Conservation (phyloP, 2,888 invertebrate genomes). For the Bombyx huttoni region DNA sequence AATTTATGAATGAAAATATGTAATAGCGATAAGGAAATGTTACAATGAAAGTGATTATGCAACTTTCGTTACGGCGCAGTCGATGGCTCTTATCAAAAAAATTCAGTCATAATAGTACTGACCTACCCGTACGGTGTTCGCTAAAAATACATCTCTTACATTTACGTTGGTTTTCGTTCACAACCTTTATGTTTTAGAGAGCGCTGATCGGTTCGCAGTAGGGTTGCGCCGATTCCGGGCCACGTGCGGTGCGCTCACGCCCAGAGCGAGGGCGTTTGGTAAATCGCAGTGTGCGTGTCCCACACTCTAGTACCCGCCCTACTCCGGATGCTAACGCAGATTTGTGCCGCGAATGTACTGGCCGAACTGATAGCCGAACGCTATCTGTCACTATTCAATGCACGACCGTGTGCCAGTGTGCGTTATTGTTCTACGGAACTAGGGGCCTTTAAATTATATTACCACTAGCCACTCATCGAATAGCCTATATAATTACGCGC, state of each 20-base stretch:
- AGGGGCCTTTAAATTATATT: slow-evolving; percentile 52
- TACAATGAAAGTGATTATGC: slow-evolving; percentile 18
- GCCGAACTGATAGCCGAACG: slow-evolving; percentile 55
- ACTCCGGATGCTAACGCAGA: slow-evolving; percentile 67
- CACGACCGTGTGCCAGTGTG: slow-evolving; percentile 31
- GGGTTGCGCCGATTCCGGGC: slow-evolving; percentile 15
- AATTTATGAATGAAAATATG: slow-evolving; percentile 9
- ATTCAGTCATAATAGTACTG: slow-evolving; percentile 59
- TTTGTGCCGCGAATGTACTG: slow-evolving; percentile 60
- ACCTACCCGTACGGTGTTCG: slow-evolving; percentile 58
- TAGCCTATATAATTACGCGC: slow-evolving; percentile 55
- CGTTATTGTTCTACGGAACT: slow-evolving; percentile 37
- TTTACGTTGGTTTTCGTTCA: slow-evolving; percentile 57
- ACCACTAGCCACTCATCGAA: slow-evolving; percentile 46
- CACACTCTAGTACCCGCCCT: slow-evolving; percentile 41
- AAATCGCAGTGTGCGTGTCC: slow-evolving; percentile 36
- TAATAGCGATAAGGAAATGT: slow-evolving; percentile 11
- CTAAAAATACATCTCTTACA: slow-evolving; percentile 52
- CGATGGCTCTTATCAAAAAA: slow-evolving; percentile 30
- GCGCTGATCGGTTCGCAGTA: slow-evolving; percentile 18
- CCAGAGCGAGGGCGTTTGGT: slow-evolving; percentile 33
- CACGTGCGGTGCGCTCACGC: slow-evolving; percentile 15
- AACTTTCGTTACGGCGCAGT: slow-evolving; percentile 20
- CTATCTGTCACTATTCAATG: slow-evolving; percentile 42
- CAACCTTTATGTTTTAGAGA: slow-evolving; percentile 38